These are phyloP conservation scores for Sarcophaga carnaria DNA, from an alignment of 2,888 invertebrate species.

Conservation along the genomic window DNA sequence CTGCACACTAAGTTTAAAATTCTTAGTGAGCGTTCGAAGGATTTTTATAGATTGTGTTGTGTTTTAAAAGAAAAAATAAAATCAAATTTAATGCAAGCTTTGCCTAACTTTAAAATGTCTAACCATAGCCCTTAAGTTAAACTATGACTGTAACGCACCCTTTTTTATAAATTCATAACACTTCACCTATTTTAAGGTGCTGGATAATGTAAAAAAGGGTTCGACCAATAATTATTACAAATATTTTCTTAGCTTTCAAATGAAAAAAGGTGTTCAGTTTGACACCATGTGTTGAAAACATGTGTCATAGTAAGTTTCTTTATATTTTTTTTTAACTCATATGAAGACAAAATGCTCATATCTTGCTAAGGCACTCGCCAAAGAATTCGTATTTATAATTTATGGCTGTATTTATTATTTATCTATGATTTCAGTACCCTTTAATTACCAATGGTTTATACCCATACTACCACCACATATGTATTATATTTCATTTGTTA, in stretches of 20 bases:
- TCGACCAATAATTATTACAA: too few species aligned
- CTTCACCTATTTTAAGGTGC: too few species aligned
- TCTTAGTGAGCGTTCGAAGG: too few species aligned
- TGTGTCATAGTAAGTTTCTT: constrained; percentile 38
- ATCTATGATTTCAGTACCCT: constrained; percentile 39
- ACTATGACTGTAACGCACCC: too few species aligned
- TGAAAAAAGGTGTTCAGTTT: constrained; percentile 53
- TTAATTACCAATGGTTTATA: constrained; percentile 31
- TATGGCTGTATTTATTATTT: constrained; percentile 25
- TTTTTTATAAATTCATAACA: too few species aligned
- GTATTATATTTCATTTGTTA: constrained; percentile 4
- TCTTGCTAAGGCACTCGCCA: constrained; percentile 2
- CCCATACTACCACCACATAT: background rate
- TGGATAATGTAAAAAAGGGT: too few species aligned
- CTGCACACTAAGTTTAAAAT: too few species aligned
- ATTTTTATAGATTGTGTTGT: too few species aligned
- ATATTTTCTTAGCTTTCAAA: background rate
- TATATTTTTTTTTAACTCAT: background rate
- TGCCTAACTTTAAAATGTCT: too few species aligned
- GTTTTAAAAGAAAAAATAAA: too few species aligned
- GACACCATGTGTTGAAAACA: constrained; percentile 58
- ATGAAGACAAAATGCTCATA: background rate
- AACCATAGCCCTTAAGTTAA: too few species aligned
- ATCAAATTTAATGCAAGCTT: too few species aligned
- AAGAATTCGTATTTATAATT: constrained; percentile 12